Conservation (phyloP, 2,797 vertebrate genomes). For the Austrolebias charrua region DNA sequence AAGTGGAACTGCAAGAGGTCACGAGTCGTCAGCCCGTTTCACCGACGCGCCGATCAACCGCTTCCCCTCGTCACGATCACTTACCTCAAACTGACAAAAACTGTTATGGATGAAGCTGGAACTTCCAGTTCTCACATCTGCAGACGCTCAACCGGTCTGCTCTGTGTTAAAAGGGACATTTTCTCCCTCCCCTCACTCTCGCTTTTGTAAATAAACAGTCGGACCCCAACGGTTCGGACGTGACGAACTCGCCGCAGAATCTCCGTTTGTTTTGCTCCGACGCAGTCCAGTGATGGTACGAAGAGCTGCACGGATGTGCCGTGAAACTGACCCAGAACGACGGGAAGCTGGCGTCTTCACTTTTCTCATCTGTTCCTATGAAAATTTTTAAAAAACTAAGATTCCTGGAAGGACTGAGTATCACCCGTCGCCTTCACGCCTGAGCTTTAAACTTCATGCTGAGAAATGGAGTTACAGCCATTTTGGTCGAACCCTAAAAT, state of each 20-base stretch:
- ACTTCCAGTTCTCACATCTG: conserved; percentile 8
- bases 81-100: conserved; percentile 56
- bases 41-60: conserved; percentile 27
- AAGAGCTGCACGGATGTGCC: conserved; percentile 18
- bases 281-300: conserved; percentile 31
- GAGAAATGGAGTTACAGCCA: too few relatives aligned
- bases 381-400: too few relatives aligned
- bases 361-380: neutral
- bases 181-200: neutral
- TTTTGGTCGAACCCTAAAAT: too few relatives aligned
- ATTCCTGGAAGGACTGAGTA: too few relatives aligned
- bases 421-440: too few relatives aligned
- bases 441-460: too few relatives aligned
- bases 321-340: conserved; percentile 45
- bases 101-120: conserved; percentile 29
- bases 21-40: conserved; percentile 28
- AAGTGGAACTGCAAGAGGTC: conserved; percentile 60
- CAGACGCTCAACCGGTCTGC: conserved; percentile 21
- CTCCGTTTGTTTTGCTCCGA: conserved; percentile 20
- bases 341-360: conserved; percentile 18
- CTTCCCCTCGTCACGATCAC: conserved; percentile 22
- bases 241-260: conserved; percentile 6
- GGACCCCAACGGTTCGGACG: conserved; percentile 18
- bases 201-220: conserved; percentile 20
- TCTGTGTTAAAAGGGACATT: conserved; percentile 10